These are phyloP conservation scores for Cephus runcator DNA, from an alignment of 2,888 invertebrate species.

Conservation along the genomic window DNA sequence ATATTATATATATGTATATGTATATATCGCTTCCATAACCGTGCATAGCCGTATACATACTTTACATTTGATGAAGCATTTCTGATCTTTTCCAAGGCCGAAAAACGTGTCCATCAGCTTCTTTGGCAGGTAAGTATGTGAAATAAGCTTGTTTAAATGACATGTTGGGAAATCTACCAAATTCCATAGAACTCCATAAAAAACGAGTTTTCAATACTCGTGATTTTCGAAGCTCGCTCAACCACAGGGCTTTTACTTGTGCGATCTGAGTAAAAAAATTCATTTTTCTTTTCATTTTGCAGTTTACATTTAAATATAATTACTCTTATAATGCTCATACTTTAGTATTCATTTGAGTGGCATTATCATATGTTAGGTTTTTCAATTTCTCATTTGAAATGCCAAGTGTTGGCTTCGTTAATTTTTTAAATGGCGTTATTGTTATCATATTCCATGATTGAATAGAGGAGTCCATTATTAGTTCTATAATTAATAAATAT, in stretches of 20 bases:
- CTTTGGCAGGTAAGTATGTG: constrained; percentile 50
- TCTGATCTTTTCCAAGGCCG: constrained; percentile 35
- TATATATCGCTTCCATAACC: too few species aligned
- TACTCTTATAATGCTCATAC: constrained; percentile 19
- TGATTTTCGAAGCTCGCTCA: constrained; percentile 41
- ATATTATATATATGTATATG: neutral
- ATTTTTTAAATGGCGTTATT: neutral
- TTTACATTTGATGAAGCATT: neutral
- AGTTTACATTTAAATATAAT: neutral
- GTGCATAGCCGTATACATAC: neutral
- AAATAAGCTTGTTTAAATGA: constrained; percentile 55
- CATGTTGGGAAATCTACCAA: constrained; percentile 46
- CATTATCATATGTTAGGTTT: constrained; percentile 39
- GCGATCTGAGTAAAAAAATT: constrained; percentile 38
- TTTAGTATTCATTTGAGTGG: constrained; percentile 39
- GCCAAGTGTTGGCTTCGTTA: constrained; percentile 31
- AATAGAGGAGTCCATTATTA: constrained; percentile 28
- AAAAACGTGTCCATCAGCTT: constrained; percentile 48
- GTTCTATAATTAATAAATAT: constrained; percentile 28
- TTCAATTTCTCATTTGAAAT: constrained; percentile 24
- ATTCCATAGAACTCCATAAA: constrained; percentile 54
- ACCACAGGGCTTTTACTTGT: constrained; percentile 37
- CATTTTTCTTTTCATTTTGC: neutral
- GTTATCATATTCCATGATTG: constrained; percentile 35
- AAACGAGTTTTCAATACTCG: constrained; percentile 40